Evolutionary conservation across 1,140 invertebrate genomes (phyloP).

Genomic region (Drosophila guanche): DNA sequence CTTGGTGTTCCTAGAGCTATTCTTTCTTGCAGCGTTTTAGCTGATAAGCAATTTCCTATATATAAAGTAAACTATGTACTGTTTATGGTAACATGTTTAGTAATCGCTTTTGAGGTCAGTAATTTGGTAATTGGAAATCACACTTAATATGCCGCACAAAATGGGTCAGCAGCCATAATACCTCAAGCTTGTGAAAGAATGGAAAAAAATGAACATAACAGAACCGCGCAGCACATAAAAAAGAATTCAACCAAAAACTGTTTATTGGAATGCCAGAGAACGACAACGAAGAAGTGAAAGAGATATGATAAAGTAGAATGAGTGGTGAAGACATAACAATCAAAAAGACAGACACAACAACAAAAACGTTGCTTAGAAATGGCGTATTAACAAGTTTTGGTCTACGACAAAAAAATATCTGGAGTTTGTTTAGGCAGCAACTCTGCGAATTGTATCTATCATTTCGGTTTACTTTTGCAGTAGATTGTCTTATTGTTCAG

Average conservation of each 20-base stretch:
- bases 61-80: neutral
- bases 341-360: conserved; percentile 4
- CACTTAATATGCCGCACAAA: conserved; percentile 38
- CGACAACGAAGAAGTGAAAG: conserved; percentile 25
- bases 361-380: conserved; percentile 28
- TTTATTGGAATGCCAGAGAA: conserved; percentile 46
- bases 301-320: conserved; percentile 24
- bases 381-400: conserved; percentile 25
- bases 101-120: conserved; percentile 68
- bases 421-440: neutral
- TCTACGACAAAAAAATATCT: neutral
- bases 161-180: conserved; percentile 49
- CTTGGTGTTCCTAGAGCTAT: conserved; percentile 30
- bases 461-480: neutral
- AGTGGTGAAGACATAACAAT: conserved; percentile 33
- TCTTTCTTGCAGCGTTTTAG: conserved; percentile 15
- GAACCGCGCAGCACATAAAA: conserved; percentile 16
- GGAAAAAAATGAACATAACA: too few species aligned
- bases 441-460: neutral
- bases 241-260: conserved; percentile 23
- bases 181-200: conserved; percentile 15
- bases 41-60: conserved; percentile 64
- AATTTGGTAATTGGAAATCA: conserved; percentile 76
- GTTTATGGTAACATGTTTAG: conserved; percentile 49
- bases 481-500: neutral